Conservation (phyloP, 2,888 invertebrate genomes). For the Entomobrya proxima region DNA sequence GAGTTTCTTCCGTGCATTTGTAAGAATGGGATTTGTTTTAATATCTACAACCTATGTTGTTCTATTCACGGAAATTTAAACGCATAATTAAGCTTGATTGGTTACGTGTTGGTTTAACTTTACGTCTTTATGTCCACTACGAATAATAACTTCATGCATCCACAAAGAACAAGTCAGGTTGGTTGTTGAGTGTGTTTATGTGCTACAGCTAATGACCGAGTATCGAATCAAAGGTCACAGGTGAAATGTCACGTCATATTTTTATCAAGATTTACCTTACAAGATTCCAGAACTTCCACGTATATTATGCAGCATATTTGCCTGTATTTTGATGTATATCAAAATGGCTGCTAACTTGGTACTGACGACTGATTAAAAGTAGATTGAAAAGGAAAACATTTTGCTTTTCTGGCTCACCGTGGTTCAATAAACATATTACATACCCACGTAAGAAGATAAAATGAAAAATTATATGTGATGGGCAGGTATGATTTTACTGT, state of each 20-base stretch:
- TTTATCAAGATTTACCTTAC: constrained; percentile 8
- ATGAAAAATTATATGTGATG: neutral
- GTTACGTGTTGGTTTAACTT: too few species aligned
- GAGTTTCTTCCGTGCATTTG: too few species aligned
- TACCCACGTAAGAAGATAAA: neutral
- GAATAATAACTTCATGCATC: too few species aligned
- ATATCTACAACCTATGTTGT: too few species aligned
- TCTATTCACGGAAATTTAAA: too few species aligned
- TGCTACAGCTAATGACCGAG: constrained; percentile 9
- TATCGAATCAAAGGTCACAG: neutral
- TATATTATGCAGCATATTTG: too few species aligned
- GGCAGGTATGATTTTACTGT: neutral
- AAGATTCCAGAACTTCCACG: neutral
- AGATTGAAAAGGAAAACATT: neutral
- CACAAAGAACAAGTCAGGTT: neutral
- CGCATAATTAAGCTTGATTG: too few species aligned
- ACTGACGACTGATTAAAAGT: neutral
- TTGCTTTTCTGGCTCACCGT: neutral
- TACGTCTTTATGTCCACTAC: too few species aligned
- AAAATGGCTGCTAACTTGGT: neutral
- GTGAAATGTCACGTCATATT: neutral
- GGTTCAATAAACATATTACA: neutral
- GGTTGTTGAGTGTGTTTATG: constrained; percentile 1
- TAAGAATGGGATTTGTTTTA: too few species aligned
- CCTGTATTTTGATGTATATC: neutral